These are phyloP conservation scores for Hephaestus fuliginosus DNA, from an alignment of 2,797 vertebrate species.

Conservation along the genomic window DNA sequence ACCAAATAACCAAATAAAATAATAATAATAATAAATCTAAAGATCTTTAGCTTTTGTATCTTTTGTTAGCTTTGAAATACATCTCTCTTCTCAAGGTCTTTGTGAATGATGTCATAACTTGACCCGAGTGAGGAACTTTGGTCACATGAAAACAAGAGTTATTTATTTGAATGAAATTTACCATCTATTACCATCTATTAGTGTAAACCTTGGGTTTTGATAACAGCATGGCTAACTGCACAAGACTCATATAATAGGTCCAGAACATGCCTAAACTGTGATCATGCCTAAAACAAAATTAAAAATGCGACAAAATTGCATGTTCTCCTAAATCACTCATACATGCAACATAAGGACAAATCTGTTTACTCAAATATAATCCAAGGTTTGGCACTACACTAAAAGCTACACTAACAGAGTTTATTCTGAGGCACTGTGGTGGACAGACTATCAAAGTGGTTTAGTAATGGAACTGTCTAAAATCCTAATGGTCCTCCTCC, in stretches of 20 bases:
- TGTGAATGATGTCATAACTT: not conserved
- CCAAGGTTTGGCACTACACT: not conserved
- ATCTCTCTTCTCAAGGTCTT: not conserved
- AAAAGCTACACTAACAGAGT: not conserved
- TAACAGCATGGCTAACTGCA: too few relatives aligned
- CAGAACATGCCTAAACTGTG: too few relatives aligned
- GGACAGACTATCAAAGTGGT: not conserved
- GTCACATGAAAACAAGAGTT: not conserved
- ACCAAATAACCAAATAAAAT: not conserved
- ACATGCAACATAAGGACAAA: too few relatives aligned
- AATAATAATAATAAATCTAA: too few relatives aligned
- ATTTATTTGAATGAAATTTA: not conserved
- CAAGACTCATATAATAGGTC: too few relatives aligned
- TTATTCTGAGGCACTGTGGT: not conserved
- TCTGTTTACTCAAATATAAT: too few relatives aligned
- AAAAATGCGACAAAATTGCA: too few relatives aligned
- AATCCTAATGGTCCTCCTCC: not conserved
- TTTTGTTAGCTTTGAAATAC: not conserved
- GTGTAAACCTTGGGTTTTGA: too few relatives aligned
- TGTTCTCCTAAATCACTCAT: too few relatives aligned
- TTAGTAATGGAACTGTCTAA: not conserved
- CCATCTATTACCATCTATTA: too few relatives aligned
- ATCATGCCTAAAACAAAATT: too few relatives aligned
- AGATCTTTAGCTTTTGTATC: not conserved
- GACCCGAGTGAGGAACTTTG: not conserved